These are phyloP conservation scores for Epinephelus coioides DNA, from an alignment of 2,797 vertebrate species.

Conservation along the genomic window DNA sequence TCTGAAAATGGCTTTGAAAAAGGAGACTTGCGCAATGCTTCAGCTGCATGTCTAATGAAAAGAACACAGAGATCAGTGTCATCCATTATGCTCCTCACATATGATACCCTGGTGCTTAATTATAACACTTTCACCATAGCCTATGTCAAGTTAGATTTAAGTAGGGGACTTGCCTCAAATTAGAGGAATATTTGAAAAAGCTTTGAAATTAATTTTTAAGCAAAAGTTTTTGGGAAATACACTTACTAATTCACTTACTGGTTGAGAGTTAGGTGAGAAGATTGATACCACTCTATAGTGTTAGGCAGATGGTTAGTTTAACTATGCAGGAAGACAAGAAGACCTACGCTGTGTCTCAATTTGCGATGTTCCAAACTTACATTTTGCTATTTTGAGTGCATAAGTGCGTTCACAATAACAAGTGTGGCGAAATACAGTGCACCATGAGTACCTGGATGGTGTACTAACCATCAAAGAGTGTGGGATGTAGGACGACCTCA, in stretches of 20 bases:
- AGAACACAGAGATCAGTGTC: not conserved
- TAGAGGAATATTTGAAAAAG: not conserved
- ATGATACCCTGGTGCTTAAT: slow-evolving; percentile 18
- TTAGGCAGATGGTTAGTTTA: not conserved
- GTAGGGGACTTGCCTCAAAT: not conserved
- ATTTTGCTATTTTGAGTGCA: too few species aligned
- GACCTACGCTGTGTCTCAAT: too few species aligned
- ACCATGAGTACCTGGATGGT: too few species aligned
- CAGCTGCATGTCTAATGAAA: slow-evolving; percentile 6
- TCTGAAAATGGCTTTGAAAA: not conserved
- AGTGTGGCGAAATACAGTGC: too few species aligned
- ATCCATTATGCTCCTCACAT: slow-evolving; percentile 1
- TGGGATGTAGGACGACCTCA: too few species aligned
- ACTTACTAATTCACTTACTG: not conserved
- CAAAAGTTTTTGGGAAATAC: not conserved
- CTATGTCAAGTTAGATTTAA: not conserved
- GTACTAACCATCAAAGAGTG: too few species aligned
- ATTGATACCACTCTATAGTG: too few species aligned
- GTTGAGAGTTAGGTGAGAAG: not conserved
- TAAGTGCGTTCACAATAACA: too few species aligned
- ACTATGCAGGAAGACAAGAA: not conserved
- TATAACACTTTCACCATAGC: slow-evolving; percentile 5
- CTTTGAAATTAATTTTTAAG: not conserved
- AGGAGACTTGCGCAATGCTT: not conserved
- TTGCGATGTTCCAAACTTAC: too few species aligned